Base-by-base conservation (phyloP, 2,888 invertebrate genomes). In the Xiphydria camelus region DNA sequence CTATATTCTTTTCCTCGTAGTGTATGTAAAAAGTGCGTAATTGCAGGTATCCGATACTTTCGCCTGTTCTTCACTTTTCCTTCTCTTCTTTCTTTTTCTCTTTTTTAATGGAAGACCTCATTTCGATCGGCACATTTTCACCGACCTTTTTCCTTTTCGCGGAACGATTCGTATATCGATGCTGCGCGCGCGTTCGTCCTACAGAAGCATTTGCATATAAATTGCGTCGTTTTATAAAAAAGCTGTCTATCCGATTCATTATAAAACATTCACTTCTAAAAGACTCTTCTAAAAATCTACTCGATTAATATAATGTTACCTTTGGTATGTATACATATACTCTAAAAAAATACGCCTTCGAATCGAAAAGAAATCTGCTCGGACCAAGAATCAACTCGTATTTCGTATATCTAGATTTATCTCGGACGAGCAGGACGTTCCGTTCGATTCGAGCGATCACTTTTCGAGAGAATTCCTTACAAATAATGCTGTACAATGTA, bases 401-500 rank as follows among this genome's bases (percentile, higher is more conserved):
- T n/a, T n/a, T n/a, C n/a, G n/a, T n/a, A n/a, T n/a, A n/a, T n/a
- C n/a, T n/a, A n/a, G n/a, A n/a, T n/a, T n/a, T n/a, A n/a, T n/a
- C n/a, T n/a, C n/a, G n/a, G n/a, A n/a, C n/a, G n/a, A n/a, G n/a
- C n/a, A n/a, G n/a, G n/a, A n/a, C n/a, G n/a, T n/a, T n/a, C n/a
- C n/a, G n/a, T n/a, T n/a, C n/a, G n/a, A n/a, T n/a, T n/a, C n/a
- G n/a, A n/a, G n/a, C n/a, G n/a, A n/a, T n/a, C n/a, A n/a, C n/a
- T n/a, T n/a, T n/a, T n/a, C n/a, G n/a, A n/a, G n/a, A n/a, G n/a
- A n/a, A n/a, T n/a, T n/a, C 26, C 12, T 18, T 42, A 26, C 29
- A 14, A 61, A 64, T 59, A 61, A 59, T 56, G 62, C 61, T 68
- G 65, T 70, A 70, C 59, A 70, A 70, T 69, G 69, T 67, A 67